Evolutionary conservation across 2,797 vertebrate genomes (phyloP).

Genomic region (Pangasius larnaudii): DNA sequence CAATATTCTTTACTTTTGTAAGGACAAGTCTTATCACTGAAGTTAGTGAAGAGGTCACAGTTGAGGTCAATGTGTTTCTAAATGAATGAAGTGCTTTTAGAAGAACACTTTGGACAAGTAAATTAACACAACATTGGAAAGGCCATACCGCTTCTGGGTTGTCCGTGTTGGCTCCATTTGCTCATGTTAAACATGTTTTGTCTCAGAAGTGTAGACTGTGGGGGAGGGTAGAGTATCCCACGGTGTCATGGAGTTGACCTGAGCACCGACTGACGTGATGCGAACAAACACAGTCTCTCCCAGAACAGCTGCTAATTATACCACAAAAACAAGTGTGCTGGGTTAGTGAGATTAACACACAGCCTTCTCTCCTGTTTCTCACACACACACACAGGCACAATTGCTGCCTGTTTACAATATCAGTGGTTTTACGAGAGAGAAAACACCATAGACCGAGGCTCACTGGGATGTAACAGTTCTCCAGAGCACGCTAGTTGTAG

Average conservation of each 20-base stretch:
- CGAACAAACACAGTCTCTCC: slow-evolving; percentile 45
- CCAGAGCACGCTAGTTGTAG: slow-evolving; percentile 16
- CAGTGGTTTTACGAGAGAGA: slow-evolving; percentile 10
- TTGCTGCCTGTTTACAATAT: neutral
- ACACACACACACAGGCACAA: neutral
- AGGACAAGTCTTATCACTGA: neutral
- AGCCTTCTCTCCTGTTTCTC: neutral
- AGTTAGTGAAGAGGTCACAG: neutral
- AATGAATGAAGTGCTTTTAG: neutral
- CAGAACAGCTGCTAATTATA: slow-evolving; percentile 45
- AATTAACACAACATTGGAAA: neutral
- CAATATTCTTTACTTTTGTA: neutral
- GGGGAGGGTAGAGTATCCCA: slow-evolving; percentile 1
- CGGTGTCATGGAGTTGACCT: slow-evolving; percentile 43
- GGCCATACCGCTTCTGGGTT: neutral
- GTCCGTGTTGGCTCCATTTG: neutral
- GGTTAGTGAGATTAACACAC: slow-evolving; percentile 27
- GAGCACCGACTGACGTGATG: slow-evolving; percentile 38
- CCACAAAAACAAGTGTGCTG: slow-evolving; percentile 43
- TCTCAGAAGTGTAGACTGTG: neutral
- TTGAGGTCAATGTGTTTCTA: neutral
- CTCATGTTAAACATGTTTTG: neutral
- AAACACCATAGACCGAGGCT: slow-evolving; percentile 23
- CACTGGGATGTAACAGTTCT: slow-evolving; percentile 2
- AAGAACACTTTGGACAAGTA: neutral